These are phyloP conservation scores for Dendronephthya gigantea DNA, from an alignment of 64 coral and sea anemone species.

Conservation along the genomic window DNA sequence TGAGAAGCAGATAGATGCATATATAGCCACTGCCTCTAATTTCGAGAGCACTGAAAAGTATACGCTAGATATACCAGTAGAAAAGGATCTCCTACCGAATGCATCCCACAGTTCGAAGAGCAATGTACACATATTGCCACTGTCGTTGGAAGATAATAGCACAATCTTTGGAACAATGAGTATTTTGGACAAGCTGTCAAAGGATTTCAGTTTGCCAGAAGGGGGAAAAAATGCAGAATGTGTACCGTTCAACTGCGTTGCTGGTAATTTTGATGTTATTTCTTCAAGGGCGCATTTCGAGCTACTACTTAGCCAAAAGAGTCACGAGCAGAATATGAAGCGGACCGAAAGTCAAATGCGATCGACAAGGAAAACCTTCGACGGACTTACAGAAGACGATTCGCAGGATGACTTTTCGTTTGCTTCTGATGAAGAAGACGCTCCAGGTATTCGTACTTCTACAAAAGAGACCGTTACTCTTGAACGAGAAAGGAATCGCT, in stretches of 20 bases:
- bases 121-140: neutral
- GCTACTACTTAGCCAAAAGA: neutral
- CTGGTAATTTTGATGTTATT: neutral
- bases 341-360: neutral
- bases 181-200: too few relatives aligned
- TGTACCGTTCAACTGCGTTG: neutral
- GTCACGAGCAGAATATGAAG: neutral
- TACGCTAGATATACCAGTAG: neutral
- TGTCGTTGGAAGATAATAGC: conserved; percentile 4
- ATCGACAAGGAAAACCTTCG: neutral
- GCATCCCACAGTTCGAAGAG: neutral
- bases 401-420: neutral
- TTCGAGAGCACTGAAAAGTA: neutral
- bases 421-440: neutral
- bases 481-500: neutral
- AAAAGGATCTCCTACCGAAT: neutral
- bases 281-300: neutral
- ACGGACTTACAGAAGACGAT: neutral
- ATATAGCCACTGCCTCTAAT: neutral
- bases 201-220: neutral
- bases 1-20: neutral
- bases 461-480: neutral
- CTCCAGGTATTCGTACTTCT: neutral
- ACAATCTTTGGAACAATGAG: neutral
- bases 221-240: neutral